A percentile compares a stretch with the other conserved stretches of the same genome.
Conservation (phyloP, 2,113 vertebrate genomes). For the human (Homo sapiens) region DNA sequence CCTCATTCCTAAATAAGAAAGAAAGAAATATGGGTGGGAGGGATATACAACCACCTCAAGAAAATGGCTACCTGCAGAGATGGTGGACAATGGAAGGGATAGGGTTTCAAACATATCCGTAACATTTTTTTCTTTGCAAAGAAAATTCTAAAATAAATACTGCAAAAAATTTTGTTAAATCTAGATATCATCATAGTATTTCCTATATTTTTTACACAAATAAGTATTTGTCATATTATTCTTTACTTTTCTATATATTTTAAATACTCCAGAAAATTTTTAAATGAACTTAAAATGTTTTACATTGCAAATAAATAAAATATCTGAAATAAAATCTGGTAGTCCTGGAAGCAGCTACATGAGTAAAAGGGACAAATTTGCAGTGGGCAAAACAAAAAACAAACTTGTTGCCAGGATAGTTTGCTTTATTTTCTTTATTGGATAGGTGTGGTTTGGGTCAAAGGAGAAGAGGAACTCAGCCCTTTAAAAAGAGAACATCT, state of each 20-base stretch:
- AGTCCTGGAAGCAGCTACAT: background rate
- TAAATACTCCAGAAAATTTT: background rate
- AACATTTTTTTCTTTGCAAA: background rate
- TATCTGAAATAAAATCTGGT: background rate
- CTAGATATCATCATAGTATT: background rate
- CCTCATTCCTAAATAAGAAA: no score
- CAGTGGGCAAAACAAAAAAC: background rate
- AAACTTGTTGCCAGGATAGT: background rate
- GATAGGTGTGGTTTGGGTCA: background rate
- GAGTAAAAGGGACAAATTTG: background rate
- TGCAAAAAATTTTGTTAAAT: background rate
- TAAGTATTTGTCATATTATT: background rate
- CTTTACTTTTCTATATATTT: background rate
- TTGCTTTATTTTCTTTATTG: background rate
- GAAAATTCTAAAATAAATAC: background rate
- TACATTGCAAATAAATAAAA: background rate
- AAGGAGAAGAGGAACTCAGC: background rate
- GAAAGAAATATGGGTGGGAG: background rate
- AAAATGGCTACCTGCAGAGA: background rate
- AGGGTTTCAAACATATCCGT: background rate
- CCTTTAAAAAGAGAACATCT: background rate
- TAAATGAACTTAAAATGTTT: background rate
- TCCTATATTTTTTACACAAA: background rate
- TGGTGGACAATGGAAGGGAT: background rate
- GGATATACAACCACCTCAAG: background rate